Conservation (phyloP, 1,140 invertebrate genomes). For the Melitaea cinxia region DNA sequence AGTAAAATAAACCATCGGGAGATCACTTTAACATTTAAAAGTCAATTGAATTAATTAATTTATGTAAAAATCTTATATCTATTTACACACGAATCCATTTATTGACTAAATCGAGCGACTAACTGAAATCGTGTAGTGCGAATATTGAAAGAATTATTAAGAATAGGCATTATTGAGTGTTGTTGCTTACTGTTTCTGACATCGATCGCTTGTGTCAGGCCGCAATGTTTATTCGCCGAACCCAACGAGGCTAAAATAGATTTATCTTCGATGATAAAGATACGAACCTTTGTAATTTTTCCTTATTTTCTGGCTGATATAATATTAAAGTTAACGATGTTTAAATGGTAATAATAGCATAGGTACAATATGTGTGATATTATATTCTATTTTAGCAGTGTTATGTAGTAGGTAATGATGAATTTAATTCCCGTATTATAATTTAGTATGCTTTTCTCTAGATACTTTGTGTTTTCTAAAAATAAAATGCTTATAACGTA, state of each 20-base stretch:
- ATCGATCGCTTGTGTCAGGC: constrained; percentile 48
- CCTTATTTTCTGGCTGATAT: constrained; percentile 15
- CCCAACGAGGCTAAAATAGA: constrained; percentile 58
- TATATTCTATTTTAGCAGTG: neutral
- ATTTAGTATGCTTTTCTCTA: too few relatives aligned
- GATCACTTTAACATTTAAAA: too few relatives aligned
- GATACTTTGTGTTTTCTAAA: too few relatives aligned
- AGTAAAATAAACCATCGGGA: too few relatives aligned
- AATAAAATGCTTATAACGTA: too few relatives aligned
- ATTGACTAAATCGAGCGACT: neutral
- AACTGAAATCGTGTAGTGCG: neutral
- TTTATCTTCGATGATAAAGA: constrained; percentile 64
- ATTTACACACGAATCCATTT: too few relatives aligned
- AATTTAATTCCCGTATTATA: too few relatives aligned
- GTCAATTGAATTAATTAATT: too few relatives aligned
- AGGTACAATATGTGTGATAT: constrained; percentile 4
- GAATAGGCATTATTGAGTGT: constrained; percentile 19
- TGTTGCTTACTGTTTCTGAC: constrained; percentile 50
- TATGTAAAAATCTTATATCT: too few relatives aligned
- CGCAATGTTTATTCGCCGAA: constrained; percentile 64
- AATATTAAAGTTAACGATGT: constrained; percentile 8
- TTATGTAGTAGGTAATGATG: too few relatives aligned
- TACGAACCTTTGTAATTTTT: constrained; percentile 45
- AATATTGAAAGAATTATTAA: constrained; percentile 4
- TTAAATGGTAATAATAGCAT: constrained; percentile 7